Base-by-base conservation (phyloP, 2,888 invertebrate genomes). In the Plutella xylostella region DNA sequence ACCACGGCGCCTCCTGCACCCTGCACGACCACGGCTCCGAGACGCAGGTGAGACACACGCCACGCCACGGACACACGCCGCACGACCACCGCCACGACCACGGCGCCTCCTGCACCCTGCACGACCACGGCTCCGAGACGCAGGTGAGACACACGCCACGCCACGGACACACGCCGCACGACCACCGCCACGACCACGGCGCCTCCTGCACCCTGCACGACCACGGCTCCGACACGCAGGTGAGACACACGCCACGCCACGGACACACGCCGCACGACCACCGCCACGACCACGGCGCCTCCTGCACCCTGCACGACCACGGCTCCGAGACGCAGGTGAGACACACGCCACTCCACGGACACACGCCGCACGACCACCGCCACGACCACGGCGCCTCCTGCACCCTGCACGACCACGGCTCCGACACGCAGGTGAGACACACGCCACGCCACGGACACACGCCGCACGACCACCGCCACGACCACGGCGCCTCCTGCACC, bases 1-100 rank as follows among this genome's bases (percentile, higher is more conserved):
- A 86, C 31, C 96, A 97, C 78, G 96, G 89, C 38, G 97, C 97
- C 69, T 95, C 94, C 34, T 95, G 94, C 52, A 92, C 93, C 0
- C 92, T 92, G 46, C 89, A 90, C 34, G 90, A 90, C 46, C 90
- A 92, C 42, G 92, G 92, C 56, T 94, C 94, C 66, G 94, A 94
- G 57, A 82, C 54, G 85, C 86, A 40, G 79, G 77, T 45, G 68
- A 67, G 45, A 80, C 82, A n/a, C 9, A 11, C 3, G 57, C 90
- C 94, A 67, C 95, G 95, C 70, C 90, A 88, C 69, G 94, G 94
- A 0, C 93, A 93, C 70, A 90, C 91, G 5, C 92, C 92, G 62
- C 85, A 94, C 72, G 91, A 92, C 63, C 97, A 97, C 72, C 95
- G 94, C n/a, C 87, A 87, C 55, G 86, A 86, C 31, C 96, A 97